Conservation (phyloP, 92 coral and sea anemone species). For the Heteractis magnifica region DNA sequence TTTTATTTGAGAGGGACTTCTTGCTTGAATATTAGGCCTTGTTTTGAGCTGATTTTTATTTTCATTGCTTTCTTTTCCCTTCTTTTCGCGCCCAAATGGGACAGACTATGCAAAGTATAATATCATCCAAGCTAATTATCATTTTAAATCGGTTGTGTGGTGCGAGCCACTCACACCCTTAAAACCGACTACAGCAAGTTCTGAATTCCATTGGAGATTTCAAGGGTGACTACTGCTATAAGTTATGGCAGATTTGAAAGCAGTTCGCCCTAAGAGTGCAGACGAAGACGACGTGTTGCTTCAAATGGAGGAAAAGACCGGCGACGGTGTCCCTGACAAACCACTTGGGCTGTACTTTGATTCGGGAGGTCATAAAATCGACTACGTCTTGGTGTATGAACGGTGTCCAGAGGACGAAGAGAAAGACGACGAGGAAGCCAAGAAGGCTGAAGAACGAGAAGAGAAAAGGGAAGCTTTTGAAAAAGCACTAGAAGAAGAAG, state of each 20-base stretch:
- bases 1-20: neutral
- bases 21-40: neutral
- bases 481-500: constrained; percentile 47
- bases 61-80: neutral
- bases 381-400: constrained; percentile 69
- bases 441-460: constrained; percentile 33
- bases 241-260: constrained; percentile 27
- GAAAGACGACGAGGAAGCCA: constrained; percentile 45
- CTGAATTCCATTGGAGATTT: constrained; percentile 21
- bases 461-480: constrained; percentile 50
- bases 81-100: neutral
- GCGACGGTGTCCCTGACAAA: neutral
- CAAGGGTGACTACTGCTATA: constrained; percentile 21
- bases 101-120: neutral
- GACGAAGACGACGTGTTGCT: constrained; percentile 31
- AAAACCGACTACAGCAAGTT: neutral
- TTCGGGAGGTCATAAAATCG: constrained; percentile 42
- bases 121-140: neutral
- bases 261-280: constrained; percentile 6
- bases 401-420: constrained; percentile 56
- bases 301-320: constrained; percentile 36
- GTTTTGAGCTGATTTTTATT: neutral
- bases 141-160: neutral
- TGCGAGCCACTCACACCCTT: constrained; percentile 24
- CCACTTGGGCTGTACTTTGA: constrained; percentile 29